Evolutionary conservation across 1,140 invertebrate species (phyloP), one percentile per base, ranked within the genome.

Genomic region (Drosophila nasuta): DNA sequence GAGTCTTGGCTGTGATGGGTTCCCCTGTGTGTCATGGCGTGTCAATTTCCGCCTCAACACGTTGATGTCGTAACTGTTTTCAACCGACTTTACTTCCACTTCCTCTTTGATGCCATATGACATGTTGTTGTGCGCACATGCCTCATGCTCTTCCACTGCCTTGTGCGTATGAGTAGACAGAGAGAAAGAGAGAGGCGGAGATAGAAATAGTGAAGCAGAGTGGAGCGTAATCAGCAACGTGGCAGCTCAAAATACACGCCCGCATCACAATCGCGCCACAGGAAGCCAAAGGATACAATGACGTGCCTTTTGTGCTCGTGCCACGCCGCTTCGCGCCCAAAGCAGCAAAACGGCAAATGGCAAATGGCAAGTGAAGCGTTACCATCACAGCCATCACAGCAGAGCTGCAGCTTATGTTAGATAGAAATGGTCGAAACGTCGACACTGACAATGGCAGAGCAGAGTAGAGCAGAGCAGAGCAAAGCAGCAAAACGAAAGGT

Each of bases 41-140:
- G 66, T 88, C 83, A 88, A 87, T 87, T 87, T 87, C 83, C 83
- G 83, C 56, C 76, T 80, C 67, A 81, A 81, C 82, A 86, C 82
- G 82, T 79, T 86, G 78, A 75, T 79, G 82, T 75, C 64, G 60
- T 54, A 74, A 56, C 75, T 72, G 71, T 85, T 83, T 58, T 35
- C 58, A 67, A 30, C 59, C 60, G 38, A 54, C 43, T 69, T 72
- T 67, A 46, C 45, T 48, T 77, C 65, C 75, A 65, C 67, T 75
- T 86, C 70, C 77, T 78, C 45, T 70, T 46, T 72, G 72, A 71
- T 80, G 76, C 65, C 72, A 57, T 62, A 75, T 79, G 83, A 88
- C 83, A 71, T 82, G 72, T 72, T 67, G 58, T 73, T 72, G 62
- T 48, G 17, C 17, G 49, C 48, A 46, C 58, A 30, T 69, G 52